Evolutionary conservation across 2,797 vertebrate species (phyloP).

Genomic region (Caiman crocodilus): DNA sequence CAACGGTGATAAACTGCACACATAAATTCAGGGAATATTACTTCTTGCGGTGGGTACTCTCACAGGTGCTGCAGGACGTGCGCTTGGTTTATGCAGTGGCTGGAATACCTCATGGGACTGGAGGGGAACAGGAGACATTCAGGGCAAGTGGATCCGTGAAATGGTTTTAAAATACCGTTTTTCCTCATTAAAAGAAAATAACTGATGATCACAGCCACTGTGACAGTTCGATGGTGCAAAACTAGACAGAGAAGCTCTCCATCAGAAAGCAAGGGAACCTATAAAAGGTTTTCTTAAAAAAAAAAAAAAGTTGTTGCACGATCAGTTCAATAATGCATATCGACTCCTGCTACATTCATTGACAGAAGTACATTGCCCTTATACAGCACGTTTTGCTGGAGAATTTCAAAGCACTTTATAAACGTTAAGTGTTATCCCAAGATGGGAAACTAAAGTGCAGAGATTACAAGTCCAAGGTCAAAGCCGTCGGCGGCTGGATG

Average conservation of each 20-base stretch:
- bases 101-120: background rate
- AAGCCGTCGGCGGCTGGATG: background rate
- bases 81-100: background rate
- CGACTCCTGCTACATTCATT: background rate
- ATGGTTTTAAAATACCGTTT: background rate
- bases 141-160: background rate
- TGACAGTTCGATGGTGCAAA: background rate
- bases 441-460: background rate
- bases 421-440: background rate
- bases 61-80: background rate
- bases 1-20: background rate
- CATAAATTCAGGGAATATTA: background rate
- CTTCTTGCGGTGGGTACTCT: background rate
- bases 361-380: background rate
- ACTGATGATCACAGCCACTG: background rate
- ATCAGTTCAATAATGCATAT: background rate
- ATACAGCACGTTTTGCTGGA: background rate
- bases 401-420: background rate
- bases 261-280: background rate
- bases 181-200: background rate
- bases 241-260: background rate
- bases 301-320: background rate
- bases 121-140: background rate
- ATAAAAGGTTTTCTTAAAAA: background rate
- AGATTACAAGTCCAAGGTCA: fast-evolving